Conservation (phyloP, 2,113 vertebrate species). For the Clupea harengus region DNA sequence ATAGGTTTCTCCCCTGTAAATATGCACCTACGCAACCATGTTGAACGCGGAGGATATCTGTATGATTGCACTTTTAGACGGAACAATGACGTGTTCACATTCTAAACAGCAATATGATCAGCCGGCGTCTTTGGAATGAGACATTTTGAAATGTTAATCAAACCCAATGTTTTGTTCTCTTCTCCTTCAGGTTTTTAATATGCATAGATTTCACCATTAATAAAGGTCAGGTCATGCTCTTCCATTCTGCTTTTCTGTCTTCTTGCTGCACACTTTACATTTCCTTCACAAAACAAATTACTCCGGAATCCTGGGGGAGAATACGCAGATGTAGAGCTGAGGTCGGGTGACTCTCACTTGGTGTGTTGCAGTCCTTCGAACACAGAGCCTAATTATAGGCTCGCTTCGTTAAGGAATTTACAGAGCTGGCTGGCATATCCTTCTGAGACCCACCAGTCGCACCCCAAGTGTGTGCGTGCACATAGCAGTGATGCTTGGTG, state of each 20-base stretch:
- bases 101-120: background rate
- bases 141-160: conserved; percentile 32
- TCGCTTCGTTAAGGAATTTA: background rate
- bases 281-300: too few species aligned
- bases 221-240: conserved; percentile 14
- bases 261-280: background rate
- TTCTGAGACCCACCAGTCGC: background rate
- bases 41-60: background rate
- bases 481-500: background rate
- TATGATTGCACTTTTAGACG: background rate
- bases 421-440: background rate
- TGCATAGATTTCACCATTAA: background rate
- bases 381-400: background rate
- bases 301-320: background rate
- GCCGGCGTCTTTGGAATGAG: background rate
- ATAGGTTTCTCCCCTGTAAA: background rate
- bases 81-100: too few species aligned
- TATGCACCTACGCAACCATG: background rate
- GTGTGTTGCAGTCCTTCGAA: background rate
- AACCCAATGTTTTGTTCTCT: background rate
- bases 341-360: background rate
- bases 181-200: conserved; percentile 8
- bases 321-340: too few species aligned
- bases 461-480: background rate
- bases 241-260: conserved; percentile 7